Evolutionary conservation across 2,797 vertebrate species (phyloP).

Genomic region (Passerculus sandwichensis): DNA sequence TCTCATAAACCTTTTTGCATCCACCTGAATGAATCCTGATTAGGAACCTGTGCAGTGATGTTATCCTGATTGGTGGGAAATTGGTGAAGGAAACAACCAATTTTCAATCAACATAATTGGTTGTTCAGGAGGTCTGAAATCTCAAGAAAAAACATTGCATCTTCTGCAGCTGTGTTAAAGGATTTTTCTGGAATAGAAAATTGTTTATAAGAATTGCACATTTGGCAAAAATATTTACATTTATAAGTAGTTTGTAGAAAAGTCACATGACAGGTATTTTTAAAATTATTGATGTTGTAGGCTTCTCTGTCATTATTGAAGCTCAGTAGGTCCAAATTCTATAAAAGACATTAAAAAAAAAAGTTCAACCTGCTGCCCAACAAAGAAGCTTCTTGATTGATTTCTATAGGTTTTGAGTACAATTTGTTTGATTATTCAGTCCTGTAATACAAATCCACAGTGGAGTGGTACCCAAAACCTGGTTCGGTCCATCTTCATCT

Average conservation of each 20-base stretch:
- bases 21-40: conserved; percentile 11
- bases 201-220: not conserved
- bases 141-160: not conserved
- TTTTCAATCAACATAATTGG: conserved; percentile 50
- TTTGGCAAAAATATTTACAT: conserved; percentile 9
- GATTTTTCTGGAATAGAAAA: not conserved
- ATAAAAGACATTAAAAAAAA: not conserved
- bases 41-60: not conserved
- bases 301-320: not conserved
- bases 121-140: conserved; percentile 10
- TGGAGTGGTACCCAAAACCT: not conserved
- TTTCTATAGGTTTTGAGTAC: not conserved
- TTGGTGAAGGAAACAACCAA: conserved; percentile 41
- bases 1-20: not conserved
- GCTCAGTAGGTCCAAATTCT: not conserved
- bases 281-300: not conserved
- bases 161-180: conserved; percentile 18
- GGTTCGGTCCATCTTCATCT: not conserved
- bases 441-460: not conserved
- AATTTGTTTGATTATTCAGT: not conserved
- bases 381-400: not conserved
- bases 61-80: conserved; percentile 38
- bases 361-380: not conserved
- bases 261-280: not conserved
- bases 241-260: not conserved